These are phyloP conservation scores for Gyrodactylus bullatarudis DNA, from an alignment of 1,140 invertebrate species.

Conservation along the genomic window DNA sequence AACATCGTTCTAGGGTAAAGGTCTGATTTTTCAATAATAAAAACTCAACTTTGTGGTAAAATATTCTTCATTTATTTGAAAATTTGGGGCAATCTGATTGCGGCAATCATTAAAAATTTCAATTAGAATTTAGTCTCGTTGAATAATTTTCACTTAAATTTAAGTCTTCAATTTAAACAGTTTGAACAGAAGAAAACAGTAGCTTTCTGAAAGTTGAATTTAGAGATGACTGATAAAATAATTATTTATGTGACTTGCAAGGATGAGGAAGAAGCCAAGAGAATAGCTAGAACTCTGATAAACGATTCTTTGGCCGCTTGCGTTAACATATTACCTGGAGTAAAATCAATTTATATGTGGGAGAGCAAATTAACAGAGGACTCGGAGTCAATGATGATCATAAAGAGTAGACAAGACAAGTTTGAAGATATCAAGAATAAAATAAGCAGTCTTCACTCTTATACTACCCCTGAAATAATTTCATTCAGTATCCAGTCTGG, in stretches of 20 bases:
- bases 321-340: background rate
- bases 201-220: too few species aligned
- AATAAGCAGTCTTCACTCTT: background rate
- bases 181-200: too few species aligned
- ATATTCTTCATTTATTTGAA: too few species aligned
- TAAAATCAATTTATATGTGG: constrained; percentile 1
- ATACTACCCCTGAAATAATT: constrained; percentile 1
- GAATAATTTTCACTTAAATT: too few species aligned
- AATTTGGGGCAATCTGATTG: too few species aligned
- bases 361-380: background rate
- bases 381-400: background rate
- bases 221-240: background rate
- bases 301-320: background rate
- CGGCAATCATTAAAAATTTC: too few species aligned
- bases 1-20: too few species aligned
- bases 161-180: too few species aligned
- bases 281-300: background rate
- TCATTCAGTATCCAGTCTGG: background rate
- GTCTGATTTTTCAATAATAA: too few species aligned
- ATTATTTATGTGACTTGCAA: background rate
- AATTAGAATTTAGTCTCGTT: too few species aligned
- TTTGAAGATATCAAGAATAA: background rate
- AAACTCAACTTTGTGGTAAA: too few species aligned
- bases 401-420: background rate
- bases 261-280: background rate